Evolutionary conservation across 2,113 vertebrate genomes (phyloP).

Genomic region (Megaceryle torquata): DNA sequence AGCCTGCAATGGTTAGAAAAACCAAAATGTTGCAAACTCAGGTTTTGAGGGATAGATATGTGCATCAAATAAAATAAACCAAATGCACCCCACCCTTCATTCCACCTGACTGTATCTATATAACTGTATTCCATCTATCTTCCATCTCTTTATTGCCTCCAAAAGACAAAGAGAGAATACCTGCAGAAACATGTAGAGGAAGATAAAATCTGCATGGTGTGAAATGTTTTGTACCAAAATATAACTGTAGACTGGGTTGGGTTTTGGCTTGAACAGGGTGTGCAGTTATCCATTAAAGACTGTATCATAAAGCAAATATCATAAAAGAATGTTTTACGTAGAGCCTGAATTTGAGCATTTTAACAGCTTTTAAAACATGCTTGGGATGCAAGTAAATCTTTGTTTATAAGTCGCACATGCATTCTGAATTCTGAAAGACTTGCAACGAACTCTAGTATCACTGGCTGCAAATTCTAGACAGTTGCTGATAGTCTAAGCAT

Average conservation of each 20-base stretch:
- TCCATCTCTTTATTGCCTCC: neutral
- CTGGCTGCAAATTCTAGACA: neutral
- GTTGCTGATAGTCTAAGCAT: neutral
- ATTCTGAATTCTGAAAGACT: neutral
- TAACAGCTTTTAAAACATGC: neutral
- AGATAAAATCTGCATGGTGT: constrained; percentile 7
- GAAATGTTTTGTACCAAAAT: constrained; percentile 16
- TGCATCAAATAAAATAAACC: neutral
- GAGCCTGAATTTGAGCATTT: neutral
- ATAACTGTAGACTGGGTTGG: neutral
- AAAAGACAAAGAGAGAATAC: neutral
- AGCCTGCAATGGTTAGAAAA: neutral
- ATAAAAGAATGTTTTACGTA: neutral
- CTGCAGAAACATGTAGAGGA: neutral
- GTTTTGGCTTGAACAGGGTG: neutral
- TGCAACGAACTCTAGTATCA: neutral
- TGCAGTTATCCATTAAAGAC: constrained; percentile 17
- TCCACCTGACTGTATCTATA: neutral
- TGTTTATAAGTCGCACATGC: neutral
- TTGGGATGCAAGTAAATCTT: neutral
- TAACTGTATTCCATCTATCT: neutral
- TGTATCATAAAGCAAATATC: constrained; percentile 17
- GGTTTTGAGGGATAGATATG: neutral
- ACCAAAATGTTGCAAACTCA: neutral
- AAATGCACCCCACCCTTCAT: neutral